Base-by-base conservation (phyloP, 2,888 invertebrate genomes). In the Rhopalosiphum nymphaeae region DNA sequence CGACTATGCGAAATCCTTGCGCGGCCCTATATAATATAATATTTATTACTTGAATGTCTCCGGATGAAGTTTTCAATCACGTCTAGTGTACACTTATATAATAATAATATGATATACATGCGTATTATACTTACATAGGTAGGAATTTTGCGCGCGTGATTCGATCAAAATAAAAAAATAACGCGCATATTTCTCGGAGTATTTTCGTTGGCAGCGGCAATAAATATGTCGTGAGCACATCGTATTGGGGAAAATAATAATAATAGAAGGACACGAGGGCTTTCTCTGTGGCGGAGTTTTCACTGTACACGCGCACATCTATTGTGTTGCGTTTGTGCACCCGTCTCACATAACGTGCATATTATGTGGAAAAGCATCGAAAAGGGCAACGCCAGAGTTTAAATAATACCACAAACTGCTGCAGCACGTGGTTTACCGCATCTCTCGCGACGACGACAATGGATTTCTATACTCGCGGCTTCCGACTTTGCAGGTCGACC, bases 231-330 rank as follows among this genome's bases (percentile, higher is more conserved):
- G 87, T 44, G 36, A 92, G 87, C 87, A 87, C 49, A 49, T 57
- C 84, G 67, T 87, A 61, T 92, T 61, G 87, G 46, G 92, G 92
- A 92, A 87, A 57, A 86, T 53, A 91, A 91, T 91, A 91, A 91
- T 91, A 91, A 92, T 92, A 92, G 87, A 91, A 86, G 61, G 57
- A 92, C 57, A 61, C 44, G 56, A 36, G 67, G 87, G 61, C 29
- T 67, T 92, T 87, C 49, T 25, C n/a, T 0, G 36, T 29, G n/a
- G 56, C 57, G 46, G 57, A 92, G 86, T 44, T 87, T 87, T 92
- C 53, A 25, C 86, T 86, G 36, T 86, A 36, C 42, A n/a, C 53
- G n/a, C 21, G 16, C 49, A n/a, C 36, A 78, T 78, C 86, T 36
- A 57, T 91, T 91, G 91, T 91, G 57, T 56, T 86, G 46, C 86